Evolutionary conservation across 2,888 invertebrate species (phyloP).

Genomic region (Trichopria drosophilae): DNA sequence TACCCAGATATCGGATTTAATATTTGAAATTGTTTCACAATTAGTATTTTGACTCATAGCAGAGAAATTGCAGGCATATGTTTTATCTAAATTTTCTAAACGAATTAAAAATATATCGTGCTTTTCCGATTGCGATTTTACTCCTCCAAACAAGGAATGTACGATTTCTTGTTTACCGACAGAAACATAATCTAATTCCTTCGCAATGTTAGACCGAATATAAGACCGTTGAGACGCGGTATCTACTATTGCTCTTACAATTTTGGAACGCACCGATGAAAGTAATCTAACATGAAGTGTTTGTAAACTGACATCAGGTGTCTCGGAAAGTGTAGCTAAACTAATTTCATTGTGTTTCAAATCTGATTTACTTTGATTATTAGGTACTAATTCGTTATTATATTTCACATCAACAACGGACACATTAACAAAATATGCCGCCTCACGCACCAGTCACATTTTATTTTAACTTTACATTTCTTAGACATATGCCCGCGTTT

Average conservation of each 20-base stretch:
- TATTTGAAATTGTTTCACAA: constrained; percentile 21
- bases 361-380: background rate
- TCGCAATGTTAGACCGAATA: too few species aligned
- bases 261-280: constrained; percentile 7
- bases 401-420: constrained; percentile 13
- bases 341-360: constrained; percentile 5
- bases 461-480: constrained; percentile 32
- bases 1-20: constrained; percentile 24
- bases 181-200: constrained; percentile 19
- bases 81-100: constrained; percentile 15
- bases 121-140: constrained; percentile 8
- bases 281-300: constrained; percentile 11
- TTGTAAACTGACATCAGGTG: constrained; percentile 4
- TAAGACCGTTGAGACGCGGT: constrained; percentile 35
- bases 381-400: too few species aligned
- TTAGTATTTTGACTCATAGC: constrained; percentile 28
- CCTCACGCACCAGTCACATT: constrained; percentile 37
- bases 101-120: constrained; percentile 22
- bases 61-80: constrained; percentile 28
- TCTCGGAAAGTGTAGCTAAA: background rate
- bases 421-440: constrained; percentile 39
- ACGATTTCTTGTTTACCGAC: constrained; percentile 21
- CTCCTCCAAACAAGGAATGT: constrained; percentile 21
- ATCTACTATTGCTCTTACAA: constrained; percentile 31
- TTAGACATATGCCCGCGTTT: constrained; percentile 33